phyloP scores from a whole-genome alignment of 92 coral and sea anemone species.

The Siderastrea siderea region DNA sequence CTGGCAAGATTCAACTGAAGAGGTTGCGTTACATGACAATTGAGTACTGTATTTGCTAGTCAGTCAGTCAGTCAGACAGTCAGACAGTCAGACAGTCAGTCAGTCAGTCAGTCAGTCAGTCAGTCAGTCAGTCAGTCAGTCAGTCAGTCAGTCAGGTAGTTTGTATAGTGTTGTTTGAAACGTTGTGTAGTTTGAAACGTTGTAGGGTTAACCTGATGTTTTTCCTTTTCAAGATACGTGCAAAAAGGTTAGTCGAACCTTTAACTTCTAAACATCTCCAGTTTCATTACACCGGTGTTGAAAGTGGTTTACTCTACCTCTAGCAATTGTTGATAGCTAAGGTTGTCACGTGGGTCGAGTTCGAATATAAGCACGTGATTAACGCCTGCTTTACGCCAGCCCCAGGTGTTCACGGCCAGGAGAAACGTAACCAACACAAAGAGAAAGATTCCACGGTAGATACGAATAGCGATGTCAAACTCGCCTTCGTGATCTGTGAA shows the following conservation, averaged over 20 bases:
- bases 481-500: constrained; percentile 79
- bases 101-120: neutral
- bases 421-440: constrained; percentile 90
- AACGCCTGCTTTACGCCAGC: constrained; percentile 98
- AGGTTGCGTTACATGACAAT: no score
- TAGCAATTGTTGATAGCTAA: constrained; percentile 90
- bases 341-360: constrained; percentile 94
- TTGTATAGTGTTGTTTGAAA: no score
- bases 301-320: constrained; percentile 66
- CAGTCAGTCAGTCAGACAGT: neutral
- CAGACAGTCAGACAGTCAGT: neutral
- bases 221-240: no score
- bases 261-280: no score
- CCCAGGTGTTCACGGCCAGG: constrained; percentile 94
- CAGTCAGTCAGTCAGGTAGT: neutral
- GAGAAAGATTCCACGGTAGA: constrained; percentile 94
- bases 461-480: constrained; percentile 83
- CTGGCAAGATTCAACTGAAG: no score
- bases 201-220: no score
- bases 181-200: no score
- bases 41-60: no score
- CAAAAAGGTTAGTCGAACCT: no score
- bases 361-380: constrained; percentile 98
- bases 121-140: neutral
- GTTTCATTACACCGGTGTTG: no score